A percentile compares a stretch with the other conserved stretches of the same genome.
phyloP scores from a whole-genome alignment of 1,140 invertebrate species.

The Nebria ingens region DNA sequence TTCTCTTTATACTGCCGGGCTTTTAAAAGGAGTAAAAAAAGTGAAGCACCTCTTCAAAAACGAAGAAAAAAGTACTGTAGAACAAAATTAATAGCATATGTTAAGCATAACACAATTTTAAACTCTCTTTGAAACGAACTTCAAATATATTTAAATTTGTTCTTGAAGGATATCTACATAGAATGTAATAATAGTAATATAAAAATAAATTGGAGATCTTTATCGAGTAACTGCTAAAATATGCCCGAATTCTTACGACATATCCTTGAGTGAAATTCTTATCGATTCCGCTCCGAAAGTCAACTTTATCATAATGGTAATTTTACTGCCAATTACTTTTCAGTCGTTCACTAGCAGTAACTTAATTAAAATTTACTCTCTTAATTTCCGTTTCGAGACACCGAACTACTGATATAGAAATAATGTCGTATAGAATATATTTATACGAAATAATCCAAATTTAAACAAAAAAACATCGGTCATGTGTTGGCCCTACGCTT shows the following conservation, averaged over 20 bases:
- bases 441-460: too few relatives aligned
- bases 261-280: too few relatives aligned
- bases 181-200: not conserved
- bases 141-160: too few relatives aligned
- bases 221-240: not conserved
- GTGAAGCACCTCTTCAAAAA: not conserved
- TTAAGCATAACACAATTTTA: not conserved
- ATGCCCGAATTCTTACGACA: too few relatives aligned
- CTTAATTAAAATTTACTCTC: not conserved
- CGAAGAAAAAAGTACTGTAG: not conserved
- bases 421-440: too few relatives aligned
- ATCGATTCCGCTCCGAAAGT: too few relatives aligned
- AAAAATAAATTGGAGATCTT: not conserved
- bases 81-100: conserved; percentile 1
- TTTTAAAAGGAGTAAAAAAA: not conserved
- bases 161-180: not conserved
- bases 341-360: not conserved
- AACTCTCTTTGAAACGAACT: not conserved
- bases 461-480: too few relatives aligned
- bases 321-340: not conserved
- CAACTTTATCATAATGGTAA: not conserved
- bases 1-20: not conserved
- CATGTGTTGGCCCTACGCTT: too few relatives aligned
- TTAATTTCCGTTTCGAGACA: too few relatives aligned
- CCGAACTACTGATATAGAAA: too few relatives aligned